Conservation (phyloP, 2,113 vertebrate genomes). For the Gopherus evgoodei region DNA sequence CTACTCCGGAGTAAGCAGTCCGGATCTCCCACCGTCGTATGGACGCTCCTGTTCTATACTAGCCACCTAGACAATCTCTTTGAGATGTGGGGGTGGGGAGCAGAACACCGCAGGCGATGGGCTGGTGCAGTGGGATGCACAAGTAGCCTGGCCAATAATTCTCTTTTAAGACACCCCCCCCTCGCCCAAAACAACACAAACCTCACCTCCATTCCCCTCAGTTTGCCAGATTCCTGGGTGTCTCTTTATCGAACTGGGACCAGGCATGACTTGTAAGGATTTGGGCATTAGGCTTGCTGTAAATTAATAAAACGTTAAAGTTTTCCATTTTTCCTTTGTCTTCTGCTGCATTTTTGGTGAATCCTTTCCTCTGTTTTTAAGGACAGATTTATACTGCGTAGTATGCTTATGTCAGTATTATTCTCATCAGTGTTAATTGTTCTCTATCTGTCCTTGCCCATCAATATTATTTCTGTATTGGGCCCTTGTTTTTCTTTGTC, state of each 20-base stretch:
- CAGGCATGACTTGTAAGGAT: background rate
- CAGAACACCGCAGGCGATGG: background rate
- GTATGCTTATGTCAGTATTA: background rate
- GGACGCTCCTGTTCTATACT: background rate
- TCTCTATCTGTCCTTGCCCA: background rate
- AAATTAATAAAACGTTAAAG: background rate
- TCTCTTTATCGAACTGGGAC: background rate
- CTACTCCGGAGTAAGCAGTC: background rate
- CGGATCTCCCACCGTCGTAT: background rate
- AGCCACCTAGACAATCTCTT: background rate
- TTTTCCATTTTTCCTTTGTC: background rate
- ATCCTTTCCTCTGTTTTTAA: background rate
- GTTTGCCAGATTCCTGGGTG: background rate
- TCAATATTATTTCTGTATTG: background rate
- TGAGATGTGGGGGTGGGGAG: no score
- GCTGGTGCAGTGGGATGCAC: no score
- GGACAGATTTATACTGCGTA: background rate
- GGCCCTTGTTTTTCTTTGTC: background rate
- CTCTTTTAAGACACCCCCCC: background rate
- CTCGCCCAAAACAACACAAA: no score
- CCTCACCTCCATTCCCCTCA: no score
- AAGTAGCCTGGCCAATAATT: background rate
- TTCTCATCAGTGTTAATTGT: background rate
- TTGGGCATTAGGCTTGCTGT: background rate
- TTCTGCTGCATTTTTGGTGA: background rate